Evolutionary conservation across 2,113 vertebrate genomes (phyloP), one percentile per base, ranked within the genome.

Genomic region (Calyptomena viridis): DNA sequence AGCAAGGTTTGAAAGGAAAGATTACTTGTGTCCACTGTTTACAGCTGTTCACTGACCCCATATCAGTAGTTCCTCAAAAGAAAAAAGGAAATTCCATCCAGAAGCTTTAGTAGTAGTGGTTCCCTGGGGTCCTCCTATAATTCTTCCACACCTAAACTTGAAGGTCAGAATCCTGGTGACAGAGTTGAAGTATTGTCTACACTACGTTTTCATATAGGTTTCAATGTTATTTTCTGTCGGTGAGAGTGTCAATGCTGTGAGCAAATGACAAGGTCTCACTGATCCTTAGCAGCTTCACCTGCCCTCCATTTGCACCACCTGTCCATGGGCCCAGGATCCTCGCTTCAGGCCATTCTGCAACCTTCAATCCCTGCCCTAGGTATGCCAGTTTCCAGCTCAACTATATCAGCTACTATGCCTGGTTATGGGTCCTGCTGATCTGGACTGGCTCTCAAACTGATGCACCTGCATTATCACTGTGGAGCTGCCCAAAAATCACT

Each of bases 241-340:
- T 73, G 12, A 53, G 31, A 39, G 7, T 66, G 30, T 74, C 50
- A 81, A 73, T 84, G 37, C 27, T 68, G 10, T 35, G 30, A 81
- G 35, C 53, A 40, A 74, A 77, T 5, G 2, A 2, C 35, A 63
- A 56, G 18, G 16, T 83, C 21, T 56, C 62, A 40, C 31, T 33
- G 19, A 31, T 16, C 9, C 35, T 42, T 53, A 52, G 7, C 31
- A 68, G 18, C 30, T 11, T 46, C 12, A 24, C 13, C 4, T 66
- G 15, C 7, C 1, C 0, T 91, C 40, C 6, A 5, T 22, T 8
- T 20, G 5, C 9, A 24, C 46, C 2, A 2, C 13, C 5, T 77
- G 21, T 37, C 25, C 11, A 4, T 35, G 12, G n/a, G 14, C n/a
- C 30, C 59, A 60, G 46, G 27, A 35, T 53, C 31, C 24, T 20